Base-by-base conservation (phyloP, 2,113 vertebrate species). In the Mesembrinibis cayennensis region DNA sequence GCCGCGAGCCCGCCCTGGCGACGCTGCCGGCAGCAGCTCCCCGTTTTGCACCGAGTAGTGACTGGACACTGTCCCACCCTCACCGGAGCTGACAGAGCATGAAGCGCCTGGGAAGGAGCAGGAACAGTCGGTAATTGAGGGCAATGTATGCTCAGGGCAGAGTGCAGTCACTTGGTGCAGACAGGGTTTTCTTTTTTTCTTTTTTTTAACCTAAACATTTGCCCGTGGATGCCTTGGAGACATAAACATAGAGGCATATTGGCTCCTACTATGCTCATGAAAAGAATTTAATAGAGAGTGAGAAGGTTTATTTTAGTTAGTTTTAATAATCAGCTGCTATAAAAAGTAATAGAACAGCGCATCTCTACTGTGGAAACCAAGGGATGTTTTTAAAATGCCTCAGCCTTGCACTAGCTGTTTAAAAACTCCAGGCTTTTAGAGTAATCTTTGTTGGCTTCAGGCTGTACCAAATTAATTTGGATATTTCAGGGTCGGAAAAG, bases 11-110 rank as follows among this genome's bases (percentile, higher is more conserved):
- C 12, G 44, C 14, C 36, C 27, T 40, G 56, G 49, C 8, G 18
- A 7, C 10, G 47, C 55, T 44, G 66, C 19, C 3, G 34, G 79
- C 70, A 17, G 74, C 50, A 23, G 58, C 17, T 45, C 44, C 49
- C 45, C 32, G 6, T 9, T 49, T n/a, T 34, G 45, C 30, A 1
- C 34, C 6, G 34, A 6, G 29, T 5, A 2, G 14, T 22, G 34
- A 19, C 4, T 13, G 0, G 44, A 1, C 11, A 7, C 36, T 42
- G 63, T 5, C 53, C 36, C 25, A 1, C 63, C 42, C 23, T 38
- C 42, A 2, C 4, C 22, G 5, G 38, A 15, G 63, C 76, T 50
- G 69, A 5, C 59, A 4, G 82, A 36, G 82, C 70, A 0, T 27
- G 67, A 6, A 50, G 13, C 87, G 11, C 32, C 52, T 6, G 65